A percentile compares a stretch with the other conserved stretches of the same genome.
These are phyloP conservation scores for Aphelinus certus DNA, from an alignment of 1,140 invertebrate species.

Conservation along the genomic window DNA sequence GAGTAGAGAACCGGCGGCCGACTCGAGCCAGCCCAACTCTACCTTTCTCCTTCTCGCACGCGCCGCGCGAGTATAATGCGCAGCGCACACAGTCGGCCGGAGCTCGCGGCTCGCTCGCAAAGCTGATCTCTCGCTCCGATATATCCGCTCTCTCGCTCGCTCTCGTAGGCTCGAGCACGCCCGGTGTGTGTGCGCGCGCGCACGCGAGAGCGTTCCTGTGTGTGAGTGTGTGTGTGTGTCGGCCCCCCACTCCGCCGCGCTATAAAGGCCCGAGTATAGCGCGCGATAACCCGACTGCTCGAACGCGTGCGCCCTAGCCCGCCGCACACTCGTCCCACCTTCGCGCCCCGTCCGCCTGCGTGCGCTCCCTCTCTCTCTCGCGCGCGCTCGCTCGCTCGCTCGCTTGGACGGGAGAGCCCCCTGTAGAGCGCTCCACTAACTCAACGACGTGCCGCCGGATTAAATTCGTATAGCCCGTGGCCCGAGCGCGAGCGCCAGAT, in stretches of 20 bases:
- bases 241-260: slow-evolving; percentile 42
- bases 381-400: slow-evolving; percentile 35
- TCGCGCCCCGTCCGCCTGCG: slow-evolving; percentile 46
- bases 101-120: slow-evolving; percentile 25
- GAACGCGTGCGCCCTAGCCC: slow-evolving; percentile 35
- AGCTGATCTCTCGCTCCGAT: slow-evolving; percentile 45
- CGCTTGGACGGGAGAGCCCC: slow-evolving; percentile 52
- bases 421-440: slow-evolving; percentile 58
- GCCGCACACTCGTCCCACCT: slow-evolving; percentile 37
- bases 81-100: not conserved
- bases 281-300: slow-evolving; percentile 29
- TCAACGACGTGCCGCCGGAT: slow-evolving; percentile 62
- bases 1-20: not conserved
- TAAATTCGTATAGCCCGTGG: slow-evolving; percentile 56
- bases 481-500: slow-evolving; percentile 44
- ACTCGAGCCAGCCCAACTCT: not conserved
- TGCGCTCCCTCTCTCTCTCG: slow-evolving; percentile 40
- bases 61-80: slow-evolving; percentile 34
- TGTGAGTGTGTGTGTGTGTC: too few species aligned
- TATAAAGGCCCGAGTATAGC: slow-evolving; percentile 8
- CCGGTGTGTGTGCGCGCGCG: too few species aligned
- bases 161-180: not conserved
- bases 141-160: slow-evolving; percentile 38
- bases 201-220: not conserved
- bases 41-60: slow-evolving; percentile 45